Base-by-base conservation (phyloP, 2,797 vertebrate genomes). In the Centroberyx gerrardi region DNA sequence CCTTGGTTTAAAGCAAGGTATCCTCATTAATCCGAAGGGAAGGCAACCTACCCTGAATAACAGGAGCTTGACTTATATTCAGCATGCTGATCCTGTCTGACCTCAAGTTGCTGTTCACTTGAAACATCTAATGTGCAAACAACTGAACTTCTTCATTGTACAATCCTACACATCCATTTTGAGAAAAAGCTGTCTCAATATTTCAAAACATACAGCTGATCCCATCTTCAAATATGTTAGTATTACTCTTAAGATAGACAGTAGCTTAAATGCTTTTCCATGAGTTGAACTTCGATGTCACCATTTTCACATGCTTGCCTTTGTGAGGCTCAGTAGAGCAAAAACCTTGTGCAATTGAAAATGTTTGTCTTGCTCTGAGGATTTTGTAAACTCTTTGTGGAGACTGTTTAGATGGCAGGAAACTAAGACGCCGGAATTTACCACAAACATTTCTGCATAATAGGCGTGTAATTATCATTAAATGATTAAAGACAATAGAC, bases 1-100 rank as follows among this genome's bases (percentile, higher is more conserved):
- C 66, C 60, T 73, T 6, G 9, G 54, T 83, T 85, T 55, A 85
- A 87, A 85, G 72, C 36, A 38, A 68, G 63, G 36, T 65, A 66
- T 80, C 49, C 80, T 81, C 62, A 59, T 87, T 68, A 76, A 80
- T 60, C 68, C 44, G 62, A 63, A 40, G 56, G 59, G 2, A 13
- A 76, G 22, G 36, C 66, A 67, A 80, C 63, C 72, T 75, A 42
- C 63, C 67, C 36, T 31, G 40, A 52, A 80, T 53, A 63, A 48
- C 10, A 40, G 46, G 49, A 80, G 33, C 40, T 72, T 27, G 27
- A 73, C 64, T 66, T 67, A 18, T 38, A 73, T 61, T 59, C 28
- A 62, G 0, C 31, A 22, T 8, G 2, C 22, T 56, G 22, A 74
- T 68, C 46, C 29, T 51, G 31, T 42, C 1, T 49, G 29, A 61